Evolutionary conservation across 2,797 vertebrate genomes (phyloP).

Genomic region (Esox lucius): DNA sequence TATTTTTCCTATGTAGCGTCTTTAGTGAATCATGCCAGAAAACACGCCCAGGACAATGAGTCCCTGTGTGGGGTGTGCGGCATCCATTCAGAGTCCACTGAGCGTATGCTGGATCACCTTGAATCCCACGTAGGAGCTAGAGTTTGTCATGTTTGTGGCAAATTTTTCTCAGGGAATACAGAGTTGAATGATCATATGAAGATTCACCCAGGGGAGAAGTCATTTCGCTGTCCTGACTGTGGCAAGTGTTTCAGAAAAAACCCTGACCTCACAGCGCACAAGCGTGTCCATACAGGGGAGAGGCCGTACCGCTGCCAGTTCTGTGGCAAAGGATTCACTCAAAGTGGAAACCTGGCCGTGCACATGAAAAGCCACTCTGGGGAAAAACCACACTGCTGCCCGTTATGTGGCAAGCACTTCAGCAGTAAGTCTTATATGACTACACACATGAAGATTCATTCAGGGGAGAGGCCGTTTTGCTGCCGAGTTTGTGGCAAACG

Average conservation of each 20-base stretch:
- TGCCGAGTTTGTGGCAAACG: background rate
- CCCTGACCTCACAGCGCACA: background rate
- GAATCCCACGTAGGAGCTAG: background rate
- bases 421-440: constrained; percentile 21
- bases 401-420: constrained; percentile 67
- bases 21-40: constrained; percentile 3
- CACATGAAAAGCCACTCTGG: constrained; percentile 1
- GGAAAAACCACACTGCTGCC: constrained; percentile 67
- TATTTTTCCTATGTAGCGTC: constrained; percentile 1
- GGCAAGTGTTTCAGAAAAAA: constrained; percentile 1
- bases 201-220: background rate
- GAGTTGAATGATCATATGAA: background rate
- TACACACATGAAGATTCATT: constrained; percentile 3
- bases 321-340: background rate
- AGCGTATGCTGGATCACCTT: background rate
- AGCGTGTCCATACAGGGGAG: background rate
- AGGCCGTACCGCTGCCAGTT: background rate
- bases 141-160: background rate
- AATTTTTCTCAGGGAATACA: background rate
- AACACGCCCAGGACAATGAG: background rate
- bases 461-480: background rate
- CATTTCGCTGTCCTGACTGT: background rate
- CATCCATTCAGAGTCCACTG: background rate
- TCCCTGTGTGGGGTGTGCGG: background rate
- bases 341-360: background rate